phyloP scores from a whole-genome alignment of 1,140 invertebrate species.

The Frieseomelitta varia region DNA sequence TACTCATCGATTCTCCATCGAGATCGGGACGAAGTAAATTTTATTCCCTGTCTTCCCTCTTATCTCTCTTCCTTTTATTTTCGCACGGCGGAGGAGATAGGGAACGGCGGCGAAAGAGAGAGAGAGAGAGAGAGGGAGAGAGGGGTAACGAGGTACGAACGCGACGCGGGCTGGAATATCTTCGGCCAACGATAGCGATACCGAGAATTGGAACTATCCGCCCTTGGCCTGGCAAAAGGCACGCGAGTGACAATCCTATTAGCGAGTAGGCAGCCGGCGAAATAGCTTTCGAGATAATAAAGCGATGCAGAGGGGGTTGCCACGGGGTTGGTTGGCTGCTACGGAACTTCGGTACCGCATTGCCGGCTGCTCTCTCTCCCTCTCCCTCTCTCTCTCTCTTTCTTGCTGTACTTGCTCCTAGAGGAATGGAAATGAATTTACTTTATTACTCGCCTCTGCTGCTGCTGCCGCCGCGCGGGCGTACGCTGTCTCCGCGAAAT shows the following conservation, averaged over 20 bases:
- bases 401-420: constrained; percentile 8
- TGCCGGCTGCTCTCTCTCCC: not conserved
- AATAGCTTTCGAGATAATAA: constrained; percentile 70
- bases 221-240: constrained; percentile 58
- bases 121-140: too few species aligned
- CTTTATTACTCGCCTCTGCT: constrained; percentile 48
- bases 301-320: constrained; percentile 45
- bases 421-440: constrained; percentile 59
- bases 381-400: not conserved
- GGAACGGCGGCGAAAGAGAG: not conserved
- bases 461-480: not conserved
- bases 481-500: constrained; percentile 37
- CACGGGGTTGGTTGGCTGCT: constrained; percentile 42
- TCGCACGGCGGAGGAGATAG: not conserved
- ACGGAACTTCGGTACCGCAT: constrained; percentile 45
- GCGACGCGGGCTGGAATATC: constrained; percentile 51
- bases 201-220: constrained; percentile 64
- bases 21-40: constrained; percentile 8
- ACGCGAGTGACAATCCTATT: constrained; percentile 71
- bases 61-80: constrained; percentile 5
- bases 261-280: constrained; percentile 66
- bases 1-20: constrained; percentile 14
- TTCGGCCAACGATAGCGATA: constrained; percentile 62
- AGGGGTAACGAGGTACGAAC: constrained; percentile 55
- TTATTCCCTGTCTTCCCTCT: not conserved